Evolutionary conservation across 2,113 vertebrate species (phyloP), one percentile per base, ranked within the genome.

Genomic region (Sapajus apella): DNA sequence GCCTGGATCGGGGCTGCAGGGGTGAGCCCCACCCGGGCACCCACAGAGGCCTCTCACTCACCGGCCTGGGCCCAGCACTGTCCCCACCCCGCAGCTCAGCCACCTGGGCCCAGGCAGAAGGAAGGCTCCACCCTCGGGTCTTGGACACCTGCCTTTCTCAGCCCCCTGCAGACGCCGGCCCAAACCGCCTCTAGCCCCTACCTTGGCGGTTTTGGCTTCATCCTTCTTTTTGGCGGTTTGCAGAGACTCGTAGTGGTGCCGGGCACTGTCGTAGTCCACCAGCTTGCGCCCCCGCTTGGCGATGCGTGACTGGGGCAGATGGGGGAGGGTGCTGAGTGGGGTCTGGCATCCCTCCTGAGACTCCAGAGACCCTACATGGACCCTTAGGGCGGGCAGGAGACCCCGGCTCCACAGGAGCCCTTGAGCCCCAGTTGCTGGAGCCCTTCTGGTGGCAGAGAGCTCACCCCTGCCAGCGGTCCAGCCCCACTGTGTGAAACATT

Each of bases 181-280:
- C 2, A 3, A 0, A 40, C 73, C 0, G 5, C 43, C 47, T 30
- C 40, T 25, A 37, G 43, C 27, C 45, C 96, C 98, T 98, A 99
- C 99, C 99, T 99, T 99, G 83, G 99, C 99, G 0, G 99, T 99
- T 98, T 99, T 99, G 96, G 99, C 99, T 70, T 99, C 99, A 0
- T 99, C 99, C 98, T 99, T 99, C 99, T 99, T 99, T 98, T 99
- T 99, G 81, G 99, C 98, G 8, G 99, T 99, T 97, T 99, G 99
- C 9, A 99, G 99, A 37, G 99, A 99, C 97, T 99, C 99, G 18
- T 98, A 99, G 96, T 99, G 99, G 98, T 99, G 99, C 85, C 99
- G 99, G 94, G 99, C 99, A 20, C 99, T 99, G 99, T 99, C 99
- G 0, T 98, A 99, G 98, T 99, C 99, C 61, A 99, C 99, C 94